phyloP scores from a whole-genome alignment of 1,140 invertebrate genomes.

The Drosophila nasuta region DNA sequence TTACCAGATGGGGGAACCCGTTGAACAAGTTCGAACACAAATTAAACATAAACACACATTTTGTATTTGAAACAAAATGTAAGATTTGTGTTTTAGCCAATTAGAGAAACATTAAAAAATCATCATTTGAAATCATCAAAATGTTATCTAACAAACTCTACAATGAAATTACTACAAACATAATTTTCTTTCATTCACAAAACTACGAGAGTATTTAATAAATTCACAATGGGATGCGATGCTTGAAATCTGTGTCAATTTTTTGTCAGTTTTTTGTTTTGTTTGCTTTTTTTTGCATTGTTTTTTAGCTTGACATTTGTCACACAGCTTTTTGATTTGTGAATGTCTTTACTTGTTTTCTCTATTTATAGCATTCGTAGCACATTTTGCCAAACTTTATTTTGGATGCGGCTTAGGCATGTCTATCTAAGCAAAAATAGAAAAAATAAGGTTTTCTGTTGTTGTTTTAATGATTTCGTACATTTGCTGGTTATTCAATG shows the following conservation, averaged over 20 bases:
- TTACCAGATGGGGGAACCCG: slow-evolving; percentile 34
- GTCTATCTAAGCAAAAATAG: slow-evolving; percentile 7
- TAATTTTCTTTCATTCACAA: slow-evolving; percentile 16
- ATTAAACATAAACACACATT: slow-evolving; percentile 1
- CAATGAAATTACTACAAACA: background rate
- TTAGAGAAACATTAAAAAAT: background rate
- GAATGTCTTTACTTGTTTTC: slow-evolving; percentile 25
- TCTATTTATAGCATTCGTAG: slow-evolving; percentile 19
- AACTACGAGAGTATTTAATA: slow-evolving; percentile 16
- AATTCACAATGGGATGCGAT: slow-evolving; percentile 43
- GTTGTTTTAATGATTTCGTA: slow-evolving; percentile 75
- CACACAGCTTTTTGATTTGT: slow-evolving; percentile 29
- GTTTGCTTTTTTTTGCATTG: slow-evolving; percentile 33
- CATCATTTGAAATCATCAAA: background rate
- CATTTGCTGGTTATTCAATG: slow-evolving; percentile 58
- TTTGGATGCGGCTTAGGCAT: slow-evolving; percentile 34
- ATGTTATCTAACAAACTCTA: slow-evolving; percentile 2
- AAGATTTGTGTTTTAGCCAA: slow-evolving; percentile 5
- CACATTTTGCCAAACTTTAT: slow-evolving; percentile 30
- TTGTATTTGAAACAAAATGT: background rate
- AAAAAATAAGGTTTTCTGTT: slow-evolving; percentile 34
- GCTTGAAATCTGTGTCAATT: slow-evolving; percentile 50
- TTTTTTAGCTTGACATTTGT: slow-evolving; percentile 28
- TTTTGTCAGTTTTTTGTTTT: slow-evolving; percentile 23
- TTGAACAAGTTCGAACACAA: slow-evolving; percentile 24